These are phyloP conservation scores for Myotis pilosus DNA, from an alignment of 2,797 vertebrate genomes.

Conservation along the genomic window DNA sequence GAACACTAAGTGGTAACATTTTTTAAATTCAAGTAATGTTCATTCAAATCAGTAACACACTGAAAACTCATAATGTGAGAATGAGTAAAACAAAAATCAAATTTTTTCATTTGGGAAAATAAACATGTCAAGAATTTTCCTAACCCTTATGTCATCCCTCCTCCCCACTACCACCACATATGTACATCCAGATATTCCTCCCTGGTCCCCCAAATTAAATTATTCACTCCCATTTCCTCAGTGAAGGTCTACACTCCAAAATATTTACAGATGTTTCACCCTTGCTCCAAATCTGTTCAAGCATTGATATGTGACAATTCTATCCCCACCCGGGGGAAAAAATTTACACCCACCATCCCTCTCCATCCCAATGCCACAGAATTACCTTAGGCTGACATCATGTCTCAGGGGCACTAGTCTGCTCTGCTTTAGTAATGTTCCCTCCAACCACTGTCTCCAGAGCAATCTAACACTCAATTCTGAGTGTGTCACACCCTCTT, in stretches of 20 bases:
- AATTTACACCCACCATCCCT: not conserved
- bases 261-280: not conserved
- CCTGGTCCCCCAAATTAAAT: not conserved
- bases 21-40: not conserved
- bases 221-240: slow-evolving; percentile 28
- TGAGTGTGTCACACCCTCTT: not conserved
- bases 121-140: slow-evolving; percentile 20
- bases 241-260: slow-evolving; percentile 19
- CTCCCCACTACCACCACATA: not conserved
- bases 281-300: not conserved
- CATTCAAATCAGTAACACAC: slow-evolving; percentile 37
- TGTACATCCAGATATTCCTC: not conserved
- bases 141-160: not conserved
- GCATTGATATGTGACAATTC: not conserved
- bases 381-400: slow-evolving; percentile 40
- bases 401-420: slow-evolving; percentile 27
- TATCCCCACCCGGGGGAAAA: not conserved
- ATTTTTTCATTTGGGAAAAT: slow-evolving; percentile 13
- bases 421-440: not conserved
- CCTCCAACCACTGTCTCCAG: not conserved
- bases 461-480: not conserved
- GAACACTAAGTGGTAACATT: not conserved
- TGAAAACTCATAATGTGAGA: slow-evolving; percentile 1
- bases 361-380: not conserved
- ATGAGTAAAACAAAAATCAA: slow-evolving; percentile 40